Percentiles rank a stretch among this genome's conserved stretches.
Conservation (phyloP, 30 jellyfish, hydroid and myxozoan genomes). For the Turritopsis dohrnii region DNA sequence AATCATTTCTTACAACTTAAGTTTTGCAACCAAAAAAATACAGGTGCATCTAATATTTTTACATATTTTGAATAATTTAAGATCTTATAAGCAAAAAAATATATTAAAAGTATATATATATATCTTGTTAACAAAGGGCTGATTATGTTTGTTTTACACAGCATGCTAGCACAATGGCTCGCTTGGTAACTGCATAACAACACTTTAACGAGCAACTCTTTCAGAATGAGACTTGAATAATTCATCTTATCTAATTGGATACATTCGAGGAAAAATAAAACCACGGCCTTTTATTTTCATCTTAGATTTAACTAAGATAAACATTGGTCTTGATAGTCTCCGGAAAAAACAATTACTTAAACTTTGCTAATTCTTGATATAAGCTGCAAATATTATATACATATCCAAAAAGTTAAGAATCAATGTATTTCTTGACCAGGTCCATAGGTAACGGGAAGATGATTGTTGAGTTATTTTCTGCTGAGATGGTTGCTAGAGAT, state of each 20-base stretch:
- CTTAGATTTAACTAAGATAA: no score
- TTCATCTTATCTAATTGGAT: no score
- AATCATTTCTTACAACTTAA: no score
- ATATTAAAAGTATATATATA: no score
- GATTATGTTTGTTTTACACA: no score
- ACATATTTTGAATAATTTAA: not conserved
- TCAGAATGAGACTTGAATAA: no score
- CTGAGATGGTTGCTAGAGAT: conserved; percentile 84
- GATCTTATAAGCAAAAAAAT: not conserved
- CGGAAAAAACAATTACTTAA: not conserved
- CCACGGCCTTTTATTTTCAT: no score
- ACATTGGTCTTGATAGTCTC: not conserved
- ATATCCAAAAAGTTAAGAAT: not conserved
- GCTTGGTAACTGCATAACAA: no score
- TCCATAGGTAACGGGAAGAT: conserved; percentile 93
- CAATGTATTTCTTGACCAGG: conserved; percentile 26
- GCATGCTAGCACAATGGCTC: no score
- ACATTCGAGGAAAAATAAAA: no score
- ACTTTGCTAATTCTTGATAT: not conserved
- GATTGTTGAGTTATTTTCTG: conserved; percentile 94
- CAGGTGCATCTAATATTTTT: not conserved
- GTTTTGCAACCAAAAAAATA: no score
- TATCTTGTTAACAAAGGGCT: not conserved
- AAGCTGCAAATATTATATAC: not conserved
- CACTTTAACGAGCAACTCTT: no score